Evolutionary conservation across 2,888 invertebrate genomes (phyloP).

Genomic region (Caenorhabditis angaria): DNA sequence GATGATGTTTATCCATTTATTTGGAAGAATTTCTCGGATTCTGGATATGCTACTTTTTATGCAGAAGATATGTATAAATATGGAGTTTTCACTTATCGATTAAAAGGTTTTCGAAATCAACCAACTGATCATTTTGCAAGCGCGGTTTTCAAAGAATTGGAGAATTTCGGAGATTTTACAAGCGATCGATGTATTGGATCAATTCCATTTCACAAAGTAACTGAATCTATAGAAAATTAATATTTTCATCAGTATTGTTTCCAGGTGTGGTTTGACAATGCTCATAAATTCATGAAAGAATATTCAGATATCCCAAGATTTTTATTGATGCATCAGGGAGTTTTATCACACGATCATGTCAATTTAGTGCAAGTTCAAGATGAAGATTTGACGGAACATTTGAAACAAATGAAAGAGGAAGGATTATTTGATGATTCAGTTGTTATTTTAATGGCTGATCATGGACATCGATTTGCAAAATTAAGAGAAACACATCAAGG

Average conservation of each 20-base stretch:
- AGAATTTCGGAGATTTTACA: constrained; percentile 76
- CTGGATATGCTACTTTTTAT: constrained; percentile 79
- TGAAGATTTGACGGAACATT: constrained; percentile 56
- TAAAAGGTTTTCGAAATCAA: constrained; percentile 84
- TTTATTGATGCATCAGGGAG: constrained; percentile 85
- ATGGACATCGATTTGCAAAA: constrained; percentile 86
- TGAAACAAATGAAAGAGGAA: constrained; percentile 48
- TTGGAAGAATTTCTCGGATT: constrained; percentile 72
- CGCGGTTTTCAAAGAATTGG: constrained; percentile 81
- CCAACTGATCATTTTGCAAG: constrained; percentile 92
- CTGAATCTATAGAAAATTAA: too few species aligned
- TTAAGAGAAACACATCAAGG: constrained; percentile 88
- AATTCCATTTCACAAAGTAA: constrained; percentile 78
- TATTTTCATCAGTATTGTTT: constrained; percentile 19
- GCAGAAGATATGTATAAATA: constrained; percentile 86
- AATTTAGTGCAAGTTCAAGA: constrained; percentile 79
- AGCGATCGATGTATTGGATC: constrained; percentile 79
- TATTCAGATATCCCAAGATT: constrained; percentile 82
- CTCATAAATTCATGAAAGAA: constrained; percentile 77
- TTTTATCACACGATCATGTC: constrained; percentile 86
- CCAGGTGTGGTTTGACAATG: constrained; percentile 70
- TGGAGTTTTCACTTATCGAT: constrained; percentile 86
- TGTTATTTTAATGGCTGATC: constrained; percentile 90
- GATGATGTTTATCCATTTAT: constrained; percentile 75
- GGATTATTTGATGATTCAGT: constrained; percentile 83